Evolutionary conservation across 2,888 invertebrate species (phyloP).

Genomic region (Drosophila infuscata): DNA sequence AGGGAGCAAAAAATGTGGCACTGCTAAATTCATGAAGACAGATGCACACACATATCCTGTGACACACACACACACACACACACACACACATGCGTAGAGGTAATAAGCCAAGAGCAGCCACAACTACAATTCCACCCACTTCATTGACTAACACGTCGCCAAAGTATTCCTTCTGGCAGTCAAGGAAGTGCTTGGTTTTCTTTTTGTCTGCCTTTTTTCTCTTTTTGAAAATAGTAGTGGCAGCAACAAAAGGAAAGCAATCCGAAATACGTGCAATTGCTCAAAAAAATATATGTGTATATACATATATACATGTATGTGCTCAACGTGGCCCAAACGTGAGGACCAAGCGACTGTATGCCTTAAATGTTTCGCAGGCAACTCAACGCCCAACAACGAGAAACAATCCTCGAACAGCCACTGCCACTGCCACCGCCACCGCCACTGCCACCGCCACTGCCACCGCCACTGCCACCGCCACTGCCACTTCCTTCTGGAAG

Average conservation of each 20-base stretch:
- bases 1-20: slow-evolving; percentile 30
- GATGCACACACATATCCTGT: slow-evolving; percentile 39
- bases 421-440: background rate
- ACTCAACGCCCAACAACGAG: slow-evolving; percentile 14
- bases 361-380: slow-evolving; percentile 62
- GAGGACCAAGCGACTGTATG: slow-evolving; percentile 47
- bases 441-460: rapidly evolving
- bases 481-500: slow-evolving; percentile 7
- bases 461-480: background rate
- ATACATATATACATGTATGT: slow-evolving; percentile 7
- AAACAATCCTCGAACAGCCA: slow-evolving; percentile 18
- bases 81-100: slow-evolving; percentile 30
- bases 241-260: slow-evolving; percentile 53
- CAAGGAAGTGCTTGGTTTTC: slow-evolving; percentile 26
- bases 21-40: slow-evolving; percentile 64
- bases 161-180: slow-evolving; percentile 36
- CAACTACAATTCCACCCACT: slow-evolving; percentile 39
- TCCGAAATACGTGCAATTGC: slow-evolving; percentile 74
- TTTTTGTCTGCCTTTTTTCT: background rate
- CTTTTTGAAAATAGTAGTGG: slow-evolving; percentile 37
- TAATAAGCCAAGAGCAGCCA: slow-evolving; percentile 59
- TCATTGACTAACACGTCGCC: slow-evolving; percentile 61
- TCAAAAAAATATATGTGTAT: slow-evolving; percentile 55
- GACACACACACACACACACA: slow-evolving; percentile 7
- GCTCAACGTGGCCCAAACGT: slow-evolving; percentile 58